Evolutionary conservation across 1,140 invertebrate species (phyloP).

Genomic region (Phymastichus coffea): DNA sequence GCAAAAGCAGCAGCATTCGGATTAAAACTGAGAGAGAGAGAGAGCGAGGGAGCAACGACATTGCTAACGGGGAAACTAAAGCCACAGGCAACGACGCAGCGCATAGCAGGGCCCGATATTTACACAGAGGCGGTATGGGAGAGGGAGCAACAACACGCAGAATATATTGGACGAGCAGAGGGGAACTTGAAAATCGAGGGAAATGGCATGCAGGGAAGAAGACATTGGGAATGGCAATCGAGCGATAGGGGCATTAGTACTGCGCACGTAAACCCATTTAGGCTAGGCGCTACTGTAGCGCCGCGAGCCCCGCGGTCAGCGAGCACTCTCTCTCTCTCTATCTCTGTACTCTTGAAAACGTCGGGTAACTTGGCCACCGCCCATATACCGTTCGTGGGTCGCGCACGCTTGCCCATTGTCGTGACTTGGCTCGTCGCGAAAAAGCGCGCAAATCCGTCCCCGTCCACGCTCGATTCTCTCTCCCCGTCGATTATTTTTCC

Average conservation of each 20-base stretch:
- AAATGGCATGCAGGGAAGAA: slow-evolving; percentile 4
- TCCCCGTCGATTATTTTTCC: too few species aligned
- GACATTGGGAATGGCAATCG: slow-evolving; percentile 41
- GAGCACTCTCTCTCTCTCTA: too few species aligned
- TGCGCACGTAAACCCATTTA: not conserved
- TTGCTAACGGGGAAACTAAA: too few species aligned
- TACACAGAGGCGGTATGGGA: not conserved
- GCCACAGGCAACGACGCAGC: not conserved
- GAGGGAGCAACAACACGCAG: not conserved
- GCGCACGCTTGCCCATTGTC: too few species aligned
- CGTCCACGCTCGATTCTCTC: too few species aligned
- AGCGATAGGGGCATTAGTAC: slow-evolving; percentile 29
- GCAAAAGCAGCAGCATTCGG: too few species aligned
- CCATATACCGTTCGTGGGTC: too few species aligned
- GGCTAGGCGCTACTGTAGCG: not conserved
- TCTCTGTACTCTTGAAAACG: too few species aligned
- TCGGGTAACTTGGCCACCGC: too few species aligned
- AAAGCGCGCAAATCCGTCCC: too few species aligned
- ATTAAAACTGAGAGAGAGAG: not conserved
- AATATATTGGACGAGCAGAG: not conserved
- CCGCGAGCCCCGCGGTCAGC: not conserved
- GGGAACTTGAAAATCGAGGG: not conserved
- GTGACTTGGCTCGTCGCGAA: too few species aligned
- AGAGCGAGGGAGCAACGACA: not conserved
- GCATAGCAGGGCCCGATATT: too few species aligned